Base-by-base conservation (phyloP, 2,888 invertebrate species). In the Lasius platythorax region DNA sequence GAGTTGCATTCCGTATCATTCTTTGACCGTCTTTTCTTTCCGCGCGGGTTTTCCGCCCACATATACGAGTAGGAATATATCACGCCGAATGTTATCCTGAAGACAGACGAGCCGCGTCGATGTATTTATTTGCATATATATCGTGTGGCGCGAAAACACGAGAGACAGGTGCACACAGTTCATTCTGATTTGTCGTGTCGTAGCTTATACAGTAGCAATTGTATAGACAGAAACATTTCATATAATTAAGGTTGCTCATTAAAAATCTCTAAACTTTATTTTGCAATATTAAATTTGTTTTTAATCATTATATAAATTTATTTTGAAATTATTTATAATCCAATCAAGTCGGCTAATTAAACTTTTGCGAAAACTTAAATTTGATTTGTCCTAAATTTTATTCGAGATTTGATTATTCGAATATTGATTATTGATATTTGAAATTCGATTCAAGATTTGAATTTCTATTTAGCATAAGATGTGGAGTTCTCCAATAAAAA, bases 121-220 rank as follows among this genome's bases (percentile, higher is more conserved):
- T 12, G 11, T 79, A 58, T 78, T 18, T 79, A 72, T 79, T 58
- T 43, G 30, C 30, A 33, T 46, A 12, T 61, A 58, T 56, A 46
- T 18, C 2, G 28, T 53, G 23, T 64, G 28, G 23, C 4, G 53
- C n/a, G 28, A 78, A 67, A 68, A 68, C 12, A 28, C 28, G 33
- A 30, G 58, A 46, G 61, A 72, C 46, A 37, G 46, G 18, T 6
- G n/a, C 15, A 46, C 46, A 11, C 43, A 5, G 15, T 64, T 75
- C 46, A 64, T 79, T 18, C 23, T 18, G 8, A 18, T 72, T 40
- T 12, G 28, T 58, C 11, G 33, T n/a, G 18, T 67, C 63, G 37
- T 6, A 63, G 28, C 12, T 68, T 75, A 23, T 43, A 74, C 43
- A 61, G 11, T 18, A 28, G 56, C 53, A 40, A 40, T 37, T 30